These are phyloP conservation scores for Portunus trituberculatus DNA, from an alignment of 1,140 invertebrate species.

Conservation along the genomic window DNA sequence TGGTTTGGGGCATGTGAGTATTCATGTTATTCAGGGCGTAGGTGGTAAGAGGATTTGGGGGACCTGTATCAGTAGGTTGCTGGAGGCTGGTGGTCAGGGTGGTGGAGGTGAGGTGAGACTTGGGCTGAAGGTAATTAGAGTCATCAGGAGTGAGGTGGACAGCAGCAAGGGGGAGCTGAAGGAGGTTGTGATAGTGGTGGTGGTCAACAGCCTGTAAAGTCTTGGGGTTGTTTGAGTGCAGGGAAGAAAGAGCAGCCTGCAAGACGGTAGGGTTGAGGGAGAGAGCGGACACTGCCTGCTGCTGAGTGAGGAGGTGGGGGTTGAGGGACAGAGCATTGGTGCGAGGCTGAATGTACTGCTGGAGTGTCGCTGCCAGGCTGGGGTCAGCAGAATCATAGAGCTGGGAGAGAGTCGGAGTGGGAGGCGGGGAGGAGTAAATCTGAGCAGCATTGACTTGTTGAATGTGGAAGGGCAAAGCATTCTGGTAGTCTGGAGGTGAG, in stretches of 20 bases:
- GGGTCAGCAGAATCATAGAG: slow-evolving; percentile 77
- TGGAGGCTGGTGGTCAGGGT: slow-evolving; percentile 58
- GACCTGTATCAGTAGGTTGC: slow-evolving; percentile 13
- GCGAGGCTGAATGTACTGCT: slow-evolving; percentile 75
- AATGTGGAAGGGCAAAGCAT: slow-evolving; percentile 74
- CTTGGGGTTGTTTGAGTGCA: slow-evolving; percentile 58
- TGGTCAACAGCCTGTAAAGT: slow-evolving; percentile 36
- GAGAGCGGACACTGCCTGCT: slow-evolving; percentile 58
- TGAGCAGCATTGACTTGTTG: slow-evolving; percentile 77
- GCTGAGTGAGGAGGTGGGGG: slow-evolving; percentile 61
- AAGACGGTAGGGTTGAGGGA: slow-evolving; percentile 69
- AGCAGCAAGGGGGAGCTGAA: slow-evolving; percentile 62
- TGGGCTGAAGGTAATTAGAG: slow-evolving; percentile 71
- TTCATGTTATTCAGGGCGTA: not conserved
- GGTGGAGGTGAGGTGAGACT: slow-evolving; percentile 63
- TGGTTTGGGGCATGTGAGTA: slow-evolving; percentile 6
- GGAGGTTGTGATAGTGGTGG: slow-evolving; percentile 71
- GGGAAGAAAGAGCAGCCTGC: slow-evolving; percentile 68
- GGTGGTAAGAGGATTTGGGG: slow-evolving; percentile 15
- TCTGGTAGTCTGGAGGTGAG: slow-evolving; percentile 74
- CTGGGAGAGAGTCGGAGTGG: slow-evolving; percentile 76
- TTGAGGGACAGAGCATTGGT: slow-evolving; percentile 64
- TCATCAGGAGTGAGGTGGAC: slow-evolving; percentile 69
- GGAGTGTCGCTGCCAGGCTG: slow-evolving; percentile 58
- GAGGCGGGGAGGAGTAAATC: slow-evolving; percentile 77